phyloP scores from a whole-genome alignment of 1,140 invertebrate genomes.

The Hyles euphorbiae region DNA sequence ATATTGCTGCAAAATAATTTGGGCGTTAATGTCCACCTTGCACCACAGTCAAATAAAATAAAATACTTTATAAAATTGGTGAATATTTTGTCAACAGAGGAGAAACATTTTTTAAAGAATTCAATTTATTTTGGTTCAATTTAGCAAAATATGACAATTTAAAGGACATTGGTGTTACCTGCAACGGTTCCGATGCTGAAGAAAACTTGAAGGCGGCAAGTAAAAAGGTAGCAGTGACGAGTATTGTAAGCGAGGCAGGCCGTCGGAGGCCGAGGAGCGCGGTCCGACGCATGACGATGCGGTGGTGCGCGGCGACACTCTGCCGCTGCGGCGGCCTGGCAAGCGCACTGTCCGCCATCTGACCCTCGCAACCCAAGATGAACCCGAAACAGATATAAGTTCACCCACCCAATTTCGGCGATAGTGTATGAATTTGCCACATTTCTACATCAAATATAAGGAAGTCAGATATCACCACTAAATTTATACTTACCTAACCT shows the following conservation, averaged over 20 bases:
- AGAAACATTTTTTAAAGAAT: too few species aligned
- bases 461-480: slow-evolving; percentile 31
- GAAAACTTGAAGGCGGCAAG: slow-evolving; percentile 1
- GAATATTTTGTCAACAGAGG: too few species aligned
- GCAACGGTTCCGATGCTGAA: neutral
- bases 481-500: too few species aligned
- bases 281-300: slow-evolving; percentile 43
- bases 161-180: neutral
- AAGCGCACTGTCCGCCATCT: slow-evolving; percentile 42
- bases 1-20: slow-evolving; percentile 33
- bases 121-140: too few species aligned
- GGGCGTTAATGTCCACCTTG: too few species aligned
- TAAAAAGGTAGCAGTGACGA: neutral
- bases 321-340: slow-evolving; percentile 25
- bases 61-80: too few species aligned
- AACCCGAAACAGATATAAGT: slow-evolving; percentile 60
- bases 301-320: slow-evolving; percentile 36
- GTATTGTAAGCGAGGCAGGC: slow-evolving; percentile 12
- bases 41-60: too few species aligned
- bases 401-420: slow-evolving; percentile 69
- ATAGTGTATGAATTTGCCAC: slow-evolving; percentile 49
- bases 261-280: slow-evolving; percentile 16
- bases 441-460: slow-evolving; percentile 38
- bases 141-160: too few species aligned
- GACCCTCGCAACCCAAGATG: slow-evolving; percentile 58